Evolutionary conservation across 30 jellyfish, hydroid and myxozoan species (phyloP).

Genomic region (Nemopilema nomurai): DNA sequence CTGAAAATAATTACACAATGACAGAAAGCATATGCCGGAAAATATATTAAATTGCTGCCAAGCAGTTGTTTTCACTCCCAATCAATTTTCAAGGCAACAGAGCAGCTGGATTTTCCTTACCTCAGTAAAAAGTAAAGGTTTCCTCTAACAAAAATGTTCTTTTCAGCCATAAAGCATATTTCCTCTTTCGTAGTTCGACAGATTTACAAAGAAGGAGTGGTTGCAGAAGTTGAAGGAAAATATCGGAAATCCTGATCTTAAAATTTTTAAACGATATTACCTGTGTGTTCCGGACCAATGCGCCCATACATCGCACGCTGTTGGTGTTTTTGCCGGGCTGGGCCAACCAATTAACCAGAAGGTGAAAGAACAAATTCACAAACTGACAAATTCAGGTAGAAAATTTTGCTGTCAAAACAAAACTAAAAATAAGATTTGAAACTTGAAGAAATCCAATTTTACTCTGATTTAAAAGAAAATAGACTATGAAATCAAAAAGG

Average conservation of each 20-base stretch:
- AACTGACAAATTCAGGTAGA: conserved; percentile 28
- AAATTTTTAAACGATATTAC: not conserved
- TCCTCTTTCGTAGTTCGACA: conserved; percentile 9
- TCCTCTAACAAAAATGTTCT: not conserved
- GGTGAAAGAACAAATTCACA: conserved; percentile 35
- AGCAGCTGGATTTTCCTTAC: conserved; percentile 13
- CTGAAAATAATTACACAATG: not conserved
- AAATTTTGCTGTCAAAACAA: conserved; percentile 17
- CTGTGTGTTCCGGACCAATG: conserved; percentile 18
- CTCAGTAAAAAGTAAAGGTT: conserved; percentile 5
- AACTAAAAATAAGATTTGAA: conserved; percentile 17
- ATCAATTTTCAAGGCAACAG: conserved; percentile 3
- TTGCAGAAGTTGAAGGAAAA: conserved; percentile 11
- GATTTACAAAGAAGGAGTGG: conserved; percentile 24
- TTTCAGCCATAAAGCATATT: conserved; percentile 5
- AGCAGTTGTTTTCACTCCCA: conserved; percentile 1
- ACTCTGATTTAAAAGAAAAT: conserved; percentile 12
- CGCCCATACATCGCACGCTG: conserved; percentile 31
- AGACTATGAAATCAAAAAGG: not conserved
- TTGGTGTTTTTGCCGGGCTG: conserved; percentile 27
- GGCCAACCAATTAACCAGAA: conserved; percentile 25
- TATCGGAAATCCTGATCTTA: conserved; percentile 10
- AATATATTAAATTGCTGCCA: conserved; percentile 1
- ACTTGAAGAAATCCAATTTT: conserved; percentile 22
- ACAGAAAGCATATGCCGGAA: conserved; percentile 6